Conservation (phyloP, 2,797 vertebrate species). For the Ctenosaura bakeri region DNA sequence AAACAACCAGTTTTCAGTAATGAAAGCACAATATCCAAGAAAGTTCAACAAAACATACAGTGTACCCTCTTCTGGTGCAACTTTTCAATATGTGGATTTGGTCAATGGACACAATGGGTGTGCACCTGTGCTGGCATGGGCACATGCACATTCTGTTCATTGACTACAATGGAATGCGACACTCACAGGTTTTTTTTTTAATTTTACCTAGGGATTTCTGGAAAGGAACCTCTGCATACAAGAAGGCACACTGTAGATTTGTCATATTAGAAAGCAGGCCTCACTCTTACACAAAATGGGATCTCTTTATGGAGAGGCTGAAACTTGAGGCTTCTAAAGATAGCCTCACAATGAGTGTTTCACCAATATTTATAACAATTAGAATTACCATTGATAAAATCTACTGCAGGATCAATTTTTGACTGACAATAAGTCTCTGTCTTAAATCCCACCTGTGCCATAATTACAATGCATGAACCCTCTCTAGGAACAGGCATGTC, state of each 20-base stretch:
- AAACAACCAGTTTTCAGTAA: not conserved
- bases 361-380: slow-evolving; percentile 46
- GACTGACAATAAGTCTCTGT: not conserved
- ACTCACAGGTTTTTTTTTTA: too few relatives aligned
- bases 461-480: not conserved
- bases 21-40: slow-evolving; percentile 7
- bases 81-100: too few relatives aligned
- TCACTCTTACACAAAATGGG: not conserved
- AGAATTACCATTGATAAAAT: not conserved
- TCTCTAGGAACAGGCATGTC: slow-evolving; percentile 61
- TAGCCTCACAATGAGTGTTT: slow-evolving; percentile 19
- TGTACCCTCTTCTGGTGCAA: too few relatives aligned
- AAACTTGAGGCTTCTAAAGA: slow-evolving; percentile 25
- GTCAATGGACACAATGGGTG: too few relatives aligned
- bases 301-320: not conserved
- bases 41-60: not conserved
- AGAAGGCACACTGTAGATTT: not conserved
- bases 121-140: too few relatives aligned
- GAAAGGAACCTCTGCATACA: not conserved
- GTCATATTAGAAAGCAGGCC: not conserved
- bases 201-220: too few relatives aligned
- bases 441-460: not conserved
- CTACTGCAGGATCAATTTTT: not conserved
- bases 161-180: too few relatives aligned
- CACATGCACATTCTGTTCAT: too few relatives aligned